Base-by-base conservation (phyloP, 1,140 invertebrate genomes). In the Dryas iulia region DNA sequence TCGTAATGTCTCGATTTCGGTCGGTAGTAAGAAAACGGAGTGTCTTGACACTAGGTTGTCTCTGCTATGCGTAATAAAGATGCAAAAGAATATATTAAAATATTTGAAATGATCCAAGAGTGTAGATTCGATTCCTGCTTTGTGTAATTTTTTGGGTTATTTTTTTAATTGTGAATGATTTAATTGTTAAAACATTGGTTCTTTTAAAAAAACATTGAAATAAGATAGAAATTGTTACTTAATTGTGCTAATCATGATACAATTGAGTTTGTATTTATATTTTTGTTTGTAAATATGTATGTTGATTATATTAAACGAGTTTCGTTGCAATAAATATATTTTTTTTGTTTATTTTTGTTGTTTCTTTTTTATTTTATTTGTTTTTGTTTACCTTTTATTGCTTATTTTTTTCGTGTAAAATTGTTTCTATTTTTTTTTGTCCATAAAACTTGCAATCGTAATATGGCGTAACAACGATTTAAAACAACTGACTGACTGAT, bases 311-410 rank as follows among this genome's bases (percentile, higher is more conserved):
- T 71, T 71, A 56, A 72, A 76, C 73, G 73, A 72, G 74, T 86
- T 88, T 86, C 83, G 83, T 87, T 84, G 74, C 76, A 71, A 86
- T 85, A 86, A 83, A 87, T 87, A 79, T 63, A 62, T 72, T 83
- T 81, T 82, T 76, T 85, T 82, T 77, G 79, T 83, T 80, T 60
- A 60, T 54, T 76, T 83, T 76, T 81, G 60, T 72, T 81, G 78
- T 71, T 80, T 74, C 54, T 60, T 59, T 76, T 69, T 14, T 47
- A 6, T 47, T 47, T 11, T 31, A 7, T 1, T 10, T 31, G 30
- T 31, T 10, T 31, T 31, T 31, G 5, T 31, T 31, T 31, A 7
- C 3, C 1, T 47, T 18, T 47, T 18, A 18, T 10, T 8, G 8
- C 18, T 18, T 6, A 3, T 39, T 39, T 1, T 72, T 60, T 23